Percentiles rank a stretch among this genome's conserved stretches.
These are phyloP conservation scores for Chymomyza amoena DNA, from an alignment of 2,888 invertebrate genomes.

Conservation along the genomic window DNA sequence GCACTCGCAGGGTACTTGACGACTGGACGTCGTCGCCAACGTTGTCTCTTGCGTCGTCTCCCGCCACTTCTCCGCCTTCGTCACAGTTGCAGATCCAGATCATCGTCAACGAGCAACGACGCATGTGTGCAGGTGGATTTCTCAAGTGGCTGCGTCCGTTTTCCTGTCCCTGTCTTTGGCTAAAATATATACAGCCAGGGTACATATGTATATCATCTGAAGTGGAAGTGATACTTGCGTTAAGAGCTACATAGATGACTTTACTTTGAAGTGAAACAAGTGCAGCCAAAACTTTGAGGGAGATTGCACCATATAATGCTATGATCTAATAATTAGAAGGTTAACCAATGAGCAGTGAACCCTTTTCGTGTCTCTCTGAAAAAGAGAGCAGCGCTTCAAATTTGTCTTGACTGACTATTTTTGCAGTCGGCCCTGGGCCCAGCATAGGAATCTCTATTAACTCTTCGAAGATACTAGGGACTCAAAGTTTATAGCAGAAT, in stretches of 20 bases:
- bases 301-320: background rate
- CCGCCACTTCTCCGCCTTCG: background rate
- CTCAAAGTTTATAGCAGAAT: no score
- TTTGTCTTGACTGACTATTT: no score
- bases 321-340: no score
- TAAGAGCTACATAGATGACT: background rate
- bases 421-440: no score
- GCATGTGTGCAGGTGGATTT: slow-evolving; percentile 66
- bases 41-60: background rate
- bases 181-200: background rate
- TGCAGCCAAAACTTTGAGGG: background rate
- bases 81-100: slow-evolving; percentile 57
- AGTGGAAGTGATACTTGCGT: slow-evolving; percentile 1
- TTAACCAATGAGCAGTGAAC: no score
- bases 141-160: slow-evolving; percentile 70
- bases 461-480: no score
- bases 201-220: slow-evolving; percentile 5
- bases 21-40: slow-evolving; percentile 14
- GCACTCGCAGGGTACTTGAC: slow-evolving; percentile 9
- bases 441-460: no score
- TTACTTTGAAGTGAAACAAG: background rate
- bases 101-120: slow-evolving; percentile 36
- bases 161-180: slow-evolving; percentile 17
- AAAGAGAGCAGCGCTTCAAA: no score
- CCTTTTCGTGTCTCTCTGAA: no score